Base-by-base conservation (phyloP, 1,140 invertebrate species). In the Drosophila athabasca region DNA sequence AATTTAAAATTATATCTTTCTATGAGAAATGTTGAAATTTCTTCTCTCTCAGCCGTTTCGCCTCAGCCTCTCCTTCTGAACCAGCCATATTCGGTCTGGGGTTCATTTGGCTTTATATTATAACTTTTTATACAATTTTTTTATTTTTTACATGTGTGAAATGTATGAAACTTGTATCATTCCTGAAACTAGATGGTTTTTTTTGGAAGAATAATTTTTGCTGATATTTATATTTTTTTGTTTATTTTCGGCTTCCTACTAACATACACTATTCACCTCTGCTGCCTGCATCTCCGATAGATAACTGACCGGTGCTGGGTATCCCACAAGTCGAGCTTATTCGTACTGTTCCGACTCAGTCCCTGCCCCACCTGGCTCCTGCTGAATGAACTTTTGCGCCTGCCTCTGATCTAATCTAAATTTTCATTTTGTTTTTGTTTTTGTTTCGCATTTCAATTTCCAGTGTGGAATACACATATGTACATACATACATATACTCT, bases 1-100 rank as follows among this genome's bases (percentile, higher is more conserved):
- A 87, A 85, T 85, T 85, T 68, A 85, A 87, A 85, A 85, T 85
- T 85, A 85, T 85, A 82, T 87, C 81, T 85, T 87, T 85, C 82
- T 85, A 87, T 85, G 82, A 87, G 80, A 84, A 84, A 84, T 84
- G 81, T 85, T 83, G 76, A 70, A 77, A 87, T 45, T 45, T 45
- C 15, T 54, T 51, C 26, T 3, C 2, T 11, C 11, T 4, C 4
- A 11, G 0, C 9, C 31, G 3, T 11, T 39, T 39, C 31, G 9
- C 35, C n/a, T n/a, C n/a, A n/a, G n/a, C n/a, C n/a, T 53, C 7
- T 17, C 4, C 6, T 9, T 13, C 39, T 35, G 11, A 17, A n/a
- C 5, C 35, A 45, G 62, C 49, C 29, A 60, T 71, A 61, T 66
- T 41, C n/a, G 7, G 52, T 73, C 48, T 15, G 6, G 15, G 6